Base-by-base conservation (phyloP, 2,888 invertebrate species). In the Pyrochroa serraticornis region DNA sequence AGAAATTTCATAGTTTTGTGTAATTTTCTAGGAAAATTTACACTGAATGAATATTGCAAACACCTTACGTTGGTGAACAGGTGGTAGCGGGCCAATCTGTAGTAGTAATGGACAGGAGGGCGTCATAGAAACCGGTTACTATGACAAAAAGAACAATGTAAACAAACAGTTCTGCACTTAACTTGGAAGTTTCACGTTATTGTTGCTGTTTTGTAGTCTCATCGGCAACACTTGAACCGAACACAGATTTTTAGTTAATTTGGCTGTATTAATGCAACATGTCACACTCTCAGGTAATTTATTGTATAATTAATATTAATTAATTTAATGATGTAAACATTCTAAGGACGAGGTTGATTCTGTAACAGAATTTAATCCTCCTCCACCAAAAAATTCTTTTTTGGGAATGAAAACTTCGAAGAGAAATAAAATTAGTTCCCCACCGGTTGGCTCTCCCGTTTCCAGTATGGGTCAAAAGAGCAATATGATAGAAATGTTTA, bases 401-500 rank as follows among this genome's bases (percentile, higher is more conserved):
- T 22, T 22, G 22, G 34, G 22, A 5, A 22, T 22, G 22, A 22
- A 22, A 22, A 3, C 22, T 22, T 22, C 22, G 22, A 64, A 52
- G 36, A 54, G 43, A 44, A 57, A 33, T 12, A 60, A 58, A 50
- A 42, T 64, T 8, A 44, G 49, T 14, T 51, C 56, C 1, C 55
- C 66, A 2, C 51, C 64, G 1, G 36, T 33, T 12, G 39, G 54
- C 34, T 47, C 60, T 34, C 44, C 60, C 9, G 7, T 9, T 9
- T 22, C 41, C n/a, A 7, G 46, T 30, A 30, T 41, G 48, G 8
- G 39, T 55, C 48, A 36, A 61, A 38, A 34, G 32, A 49, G 47
- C 14, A 55, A 65, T 37, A 51, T 63, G 30, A 61, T 59, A 10
- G 62, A 65, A 42, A 38, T 63, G 35, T 65, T 55, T 59, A 33